phyloP scores from a whole-genome alignment of 92 coral and sea anemone genomes.

The Diadumene lineata region DNA sequence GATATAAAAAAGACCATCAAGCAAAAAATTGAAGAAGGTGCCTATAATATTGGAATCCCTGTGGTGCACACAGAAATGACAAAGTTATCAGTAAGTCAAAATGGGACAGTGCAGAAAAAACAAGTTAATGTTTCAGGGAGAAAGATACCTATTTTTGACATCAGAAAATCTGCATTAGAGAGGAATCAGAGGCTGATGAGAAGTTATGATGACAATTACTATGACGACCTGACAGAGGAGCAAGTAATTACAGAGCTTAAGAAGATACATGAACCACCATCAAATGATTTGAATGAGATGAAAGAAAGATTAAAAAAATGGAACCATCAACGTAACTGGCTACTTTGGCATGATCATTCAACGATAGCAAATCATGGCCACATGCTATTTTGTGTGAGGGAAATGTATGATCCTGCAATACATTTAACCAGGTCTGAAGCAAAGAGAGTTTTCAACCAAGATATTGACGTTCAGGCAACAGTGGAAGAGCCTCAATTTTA shows the following conservation, averaged over 20 bases:
- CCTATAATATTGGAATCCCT: constrained; percentile 39
- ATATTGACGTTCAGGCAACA: constrained; percentile 30
- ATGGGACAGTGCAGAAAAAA: constrained; percentile 31
- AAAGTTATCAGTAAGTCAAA: constrained; percentile 32
- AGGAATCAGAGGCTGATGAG: constrained; percentile 31
- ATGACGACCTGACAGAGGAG: constrained; percentile 24
- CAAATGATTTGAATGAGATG: constrained; percentile 14
- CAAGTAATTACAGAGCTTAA: constrained; percentile 27
- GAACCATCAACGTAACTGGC: constrained; percentile 26
- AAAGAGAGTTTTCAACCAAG: neutral
- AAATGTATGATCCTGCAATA: constrained; percentile 32
- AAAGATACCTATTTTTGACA: constrained; percentile 47
- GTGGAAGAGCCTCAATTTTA: neutral
- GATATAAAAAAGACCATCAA: constrained; percentile 27
- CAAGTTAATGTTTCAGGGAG: constrained; percentile 30
- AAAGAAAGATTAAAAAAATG: constrained; percentile 7
- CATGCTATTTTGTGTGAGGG: constrained; percentile 6
- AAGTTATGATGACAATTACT: constrained; percentile 33
- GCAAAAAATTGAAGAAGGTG: constrained; percentile 28
- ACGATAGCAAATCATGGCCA: constrained; percentile 33
- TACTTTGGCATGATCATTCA: constrained; percentile 39
- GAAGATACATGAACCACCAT: constrained; percentile 36
- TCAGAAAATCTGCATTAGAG: constrained; percentile 33
- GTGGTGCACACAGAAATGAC: constrained; percentile 34
- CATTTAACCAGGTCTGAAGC: constrained; percentile 15